Percentiles rank a stretch among this genome's conserved stretches.
These are phyloP conservation scores for Lasioglossum oenotherae DNA, from an alignment of 2,888 invertebrate species.

Conservation along the genomic window DNA sequence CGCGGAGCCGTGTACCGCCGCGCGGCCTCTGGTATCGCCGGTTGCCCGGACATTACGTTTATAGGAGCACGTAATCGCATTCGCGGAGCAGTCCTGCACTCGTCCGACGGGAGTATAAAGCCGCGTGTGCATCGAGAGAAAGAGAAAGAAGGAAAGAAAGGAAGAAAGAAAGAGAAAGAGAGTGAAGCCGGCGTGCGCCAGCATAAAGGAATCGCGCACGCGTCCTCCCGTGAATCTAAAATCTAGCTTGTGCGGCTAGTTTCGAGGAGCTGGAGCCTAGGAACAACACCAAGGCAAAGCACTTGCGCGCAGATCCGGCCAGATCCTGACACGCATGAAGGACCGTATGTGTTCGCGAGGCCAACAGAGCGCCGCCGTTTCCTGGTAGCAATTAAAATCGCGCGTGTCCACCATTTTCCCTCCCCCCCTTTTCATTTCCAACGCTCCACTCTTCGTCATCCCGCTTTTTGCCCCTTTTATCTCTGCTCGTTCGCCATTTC, in stretches of 20 bases:
- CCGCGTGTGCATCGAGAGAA: conserved; percentile 30
- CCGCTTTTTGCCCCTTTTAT: background rate
- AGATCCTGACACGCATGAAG: conserved; percentile 62
- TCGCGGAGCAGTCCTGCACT: conserved; percentile 61
- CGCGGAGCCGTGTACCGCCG: conserved; percentile 20
- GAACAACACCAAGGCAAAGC: conserved; percentile 26
- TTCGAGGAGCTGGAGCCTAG: conserved; percentile 26
- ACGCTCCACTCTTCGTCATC: background rate
- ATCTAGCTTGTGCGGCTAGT: conserved; percentile 59
- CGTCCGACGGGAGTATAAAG: conserved; percentile 68
- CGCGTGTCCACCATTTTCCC: conserved; percentile 40
- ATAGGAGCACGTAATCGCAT: conserved; percentile 69
- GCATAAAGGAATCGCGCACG: conserved; percentile 63
- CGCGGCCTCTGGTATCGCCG: conserved; percentile 30
- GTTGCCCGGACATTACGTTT: conserved; percentile 53
- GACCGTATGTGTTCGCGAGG: conserved; percentile 46
- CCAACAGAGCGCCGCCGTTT: conserved; percentile 44
- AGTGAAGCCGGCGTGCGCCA: conserved; percentile 47
- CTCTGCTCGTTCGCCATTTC: conserved; percentile 3
- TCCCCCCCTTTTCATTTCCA: conserved; percentile 12
- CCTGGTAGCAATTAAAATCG: conserved; percentile 68
- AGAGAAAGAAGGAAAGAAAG: background rate
- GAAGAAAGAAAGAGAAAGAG: conserved; percentile 30
- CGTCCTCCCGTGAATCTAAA: conserved; percentile 65
- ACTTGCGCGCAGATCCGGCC: conserved; percentile 49